These are phyloP conservation scores for Drosophila erecta DNA, from an alignment of 1,140 invertebrate genomes.

Conservation along the genomic window DNA sequence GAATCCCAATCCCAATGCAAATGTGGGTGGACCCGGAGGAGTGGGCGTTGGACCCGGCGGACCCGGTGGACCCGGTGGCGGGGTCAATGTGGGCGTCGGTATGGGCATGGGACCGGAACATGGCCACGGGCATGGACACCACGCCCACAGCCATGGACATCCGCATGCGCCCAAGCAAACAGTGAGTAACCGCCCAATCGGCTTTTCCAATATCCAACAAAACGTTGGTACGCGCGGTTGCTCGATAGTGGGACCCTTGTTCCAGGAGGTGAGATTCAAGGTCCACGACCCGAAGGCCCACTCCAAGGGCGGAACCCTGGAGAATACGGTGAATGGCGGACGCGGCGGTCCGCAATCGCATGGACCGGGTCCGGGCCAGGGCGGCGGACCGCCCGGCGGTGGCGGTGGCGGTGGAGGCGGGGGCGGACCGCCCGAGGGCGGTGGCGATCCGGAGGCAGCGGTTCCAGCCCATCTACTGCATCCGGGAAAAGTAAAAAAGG, in stretches of 20 bases:
- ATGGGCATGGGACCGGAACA: constrained; percentile 79
- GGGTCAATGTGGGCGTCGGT: constrained; percentile 40
- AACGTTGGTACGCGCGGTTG: constrained; percentile 85
- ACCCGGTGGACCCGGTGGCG: constrained; percentile 39
- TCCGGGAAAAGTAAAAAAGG: constrained; percentile 89
- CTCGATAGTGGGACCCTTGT: constrained; percentile 91
- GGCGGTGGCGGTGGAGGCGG: constrained; percentile 72
- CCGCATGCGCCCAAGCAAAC: constrained; percentile 85
- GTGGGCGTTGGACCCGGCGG: constrained; percentile 66
- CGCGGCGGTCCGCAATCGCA: constrained; percentile 86
- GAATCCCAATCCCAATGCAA: constrained; percentile 81
- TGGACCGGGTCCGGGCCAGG: constrained; percentile 66
- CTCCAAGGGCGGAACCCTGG: constrained; percentile 94
- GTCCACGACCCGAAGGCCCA: constrained; percentile 96
- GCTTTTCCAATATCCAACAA: constrained; percentile 85
- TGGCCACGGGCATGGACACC: constrained; percentile 85
- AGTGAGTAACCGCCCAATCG: constrained; percentile 85
- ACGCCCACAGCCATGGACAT: constrained; percentile 84
- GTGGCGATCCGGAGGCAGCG: constrained; percentile 87
- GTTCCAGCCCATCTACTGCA: constrained; percentile 91
- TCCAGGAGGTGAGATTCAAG: constrained; percentile 97
- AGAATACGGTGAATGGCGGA: constrained; percentile 95
- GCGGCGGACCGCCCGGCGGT: constrained; percentile 76
- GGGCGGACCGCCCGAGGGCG: constrained; percentile 83
- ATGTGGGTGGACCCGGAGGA: constrained; percentile 77